Base-by-base conservation (phyloP, 2,888 invertebrate species). In the Mystacides longicornis region DNA sequence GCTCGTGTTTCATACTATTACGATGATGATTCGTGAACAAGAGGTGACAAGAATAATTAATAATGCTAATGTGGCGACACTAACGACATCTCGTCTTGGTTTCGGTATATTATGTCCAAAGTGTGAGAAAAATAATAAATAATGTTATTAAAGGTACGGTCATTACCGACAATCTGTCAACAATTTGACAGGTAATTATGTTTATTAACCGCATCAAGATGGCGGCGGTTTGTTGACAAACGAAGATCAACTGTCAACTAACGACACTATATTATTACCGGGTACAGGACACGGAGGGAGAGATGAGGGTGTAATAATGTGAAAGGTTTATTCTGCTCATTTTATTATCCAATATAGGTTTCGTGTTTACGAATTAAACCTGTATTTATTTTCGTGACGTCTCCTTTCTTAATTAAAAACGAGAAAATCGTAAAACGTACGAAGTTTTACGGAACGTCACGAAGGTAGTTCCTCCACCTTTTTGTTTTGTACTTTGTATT, bases 161-260 rank as follows among this genome's bases (percentile, higher is more conserved):
- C 52, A 54, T 55, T 57, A 54, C 54, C 52, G 47, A 48, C 52
- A 52, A 57, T 57, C 54, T 57, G 57, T 57, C 57, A 55, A 57
- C 54, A 57, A 46, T 37, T 37, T 57, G 57, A 57, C 57, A 57
- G 48, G 53, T 37, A 20, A 53, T 48, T 53, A 47, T 48, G 53
- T 37, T 37, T 37, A 37, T 37, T 37, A 37, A 37, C 37, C 3
- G 16, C 37, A 27, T 11, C 37, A 37, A 37, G 37, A 37, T 37
- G 37, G 37, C 37, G 37, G 37, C 37, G 37, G n/a, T 7, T 37
- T 37, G 37, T 37, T 37, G 37, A 37, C 37, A 37, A 37, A 37
- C 14, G 37, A 37, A 37, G 37, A 37, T 37, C 37, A 37, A 3
- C 37, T 14, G 14, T 37, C 37, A 7, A 3, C 3, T 16, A n/a